phyloP scores from a whole-genome alignment of 2,113 vertebrate species.

The Ardeotis arabs region DNA sequence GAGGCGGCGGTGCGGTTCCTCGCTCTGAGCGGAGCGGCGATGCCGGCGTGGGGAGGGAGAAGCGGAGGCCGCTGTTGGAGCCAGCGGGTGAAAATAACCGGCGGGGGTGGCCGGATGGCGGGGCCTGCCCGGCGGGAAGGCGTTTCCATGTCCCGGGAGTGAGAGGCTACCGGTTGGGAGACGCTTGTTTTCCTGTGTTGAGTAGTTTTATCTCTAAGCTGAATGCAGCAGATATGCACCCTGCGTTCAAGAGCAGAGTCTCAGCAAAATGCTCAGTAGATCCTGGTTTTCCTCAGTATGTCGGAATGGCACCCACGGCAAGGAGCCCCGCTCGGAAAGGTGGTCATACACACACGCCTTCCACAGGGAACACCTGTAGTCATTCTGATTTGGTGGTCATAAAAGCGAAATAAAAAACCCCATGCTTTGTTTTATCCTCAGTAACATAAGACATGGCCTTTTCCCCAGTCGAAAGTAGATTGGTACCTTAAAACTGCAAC shows the following conservation, averaged over 20 bases:
- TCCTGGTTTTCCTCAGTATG: neutral
- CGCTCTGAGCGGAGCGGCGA: neutral
- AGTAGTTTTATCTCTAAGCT: neutral
- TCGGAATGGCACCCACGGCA: neutral
- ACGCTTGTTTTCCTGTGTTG: rapidly evolving
- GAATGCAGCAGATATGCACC: rapidly evolving
- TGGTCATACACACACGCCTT: neutral
- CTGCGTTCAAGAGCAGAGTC: too few relatives aligned
- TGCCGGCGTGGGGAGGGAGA: neutral
- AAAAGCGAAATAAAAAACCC: neutral
- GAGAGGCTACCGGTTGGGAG: neutral
- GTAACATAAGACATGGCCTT: rapidly evolving
- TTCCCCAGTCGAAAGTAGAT: neutral
- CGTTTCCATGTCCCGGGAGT: rapidly evolving
- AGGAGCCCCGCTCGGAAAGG: rapidly evolving
- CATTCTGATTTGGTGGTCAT: neutral
- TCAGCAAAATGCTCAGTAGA: rapidly evolving
- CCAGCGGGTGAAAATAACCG: neutral
- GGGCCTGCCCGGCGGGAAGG: neutral
- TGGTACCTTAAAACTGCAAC: neutral
- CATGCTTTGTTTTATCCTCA: neutral
- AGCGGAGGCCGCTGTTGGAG: neutral
- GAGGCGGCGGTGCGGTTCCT: neutral
- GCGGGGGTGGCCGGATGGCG: too few relatives aligned
- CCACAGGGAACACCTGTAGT: neutral